phyloP scores from a whole-genome alignment of 2,113 vertebrate species.

The Alaudala cheleensis region DNA sequence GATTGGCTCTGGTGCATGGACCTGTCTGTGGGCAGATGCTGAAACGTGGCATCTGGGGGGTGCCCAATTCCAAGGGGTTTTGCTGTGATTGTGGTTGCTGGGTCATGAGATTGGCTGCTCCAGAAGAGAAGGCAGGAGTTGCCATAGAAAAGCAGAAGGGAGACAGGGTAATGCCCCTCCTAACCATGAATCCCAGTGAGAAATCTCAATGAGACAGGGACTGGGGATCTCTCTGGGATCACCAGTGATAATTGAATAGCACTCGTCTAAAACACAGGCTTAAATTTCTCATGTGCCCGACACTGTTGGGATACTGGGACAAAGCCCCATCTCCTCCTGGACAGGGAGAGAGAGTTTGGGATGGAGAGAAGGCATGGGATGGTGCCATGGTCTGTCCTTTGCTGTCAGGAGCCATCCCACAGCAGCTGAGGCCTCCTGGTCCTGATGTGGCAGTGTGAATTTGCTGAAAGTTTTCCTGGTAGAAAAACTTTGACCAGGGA shows the following conservation, averaged over 20 bases:
- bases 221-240: neutral
- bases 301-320: rapidly evolving
- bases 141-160: neutral
- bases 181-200: rapidly evolving
- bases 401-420: neutral
- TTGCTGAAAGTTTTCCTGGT: neutral
- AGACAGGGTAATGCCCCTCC: rapidly evolving
- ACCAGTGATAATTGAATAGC: neutral
- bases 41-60: neutral
- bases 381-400: neutral
- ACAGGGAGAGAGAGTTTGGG: neutral
- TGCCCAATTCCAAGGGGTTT: rapidly evolving
- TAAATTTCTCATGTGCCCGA: neutral
- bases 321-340: rapidly evolving
- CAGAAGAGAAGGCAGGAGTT: neutral
- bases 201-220: neutral
- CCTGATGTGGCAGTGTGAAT: rapidly evolving
- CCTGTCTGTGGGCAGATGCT: neutral
- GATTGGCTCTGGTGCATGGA: neutral
- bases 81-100: neutral
- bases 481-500: neutral
- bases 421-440: neutral
- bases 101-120: neutral
- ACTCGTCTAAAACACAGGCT: rapidly evolving
- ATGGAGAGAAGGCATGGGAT: neutral